Base-by-base conservation (phyloP, 2,888 invertebrate genomes). In the Beris morrisii region DNA sequence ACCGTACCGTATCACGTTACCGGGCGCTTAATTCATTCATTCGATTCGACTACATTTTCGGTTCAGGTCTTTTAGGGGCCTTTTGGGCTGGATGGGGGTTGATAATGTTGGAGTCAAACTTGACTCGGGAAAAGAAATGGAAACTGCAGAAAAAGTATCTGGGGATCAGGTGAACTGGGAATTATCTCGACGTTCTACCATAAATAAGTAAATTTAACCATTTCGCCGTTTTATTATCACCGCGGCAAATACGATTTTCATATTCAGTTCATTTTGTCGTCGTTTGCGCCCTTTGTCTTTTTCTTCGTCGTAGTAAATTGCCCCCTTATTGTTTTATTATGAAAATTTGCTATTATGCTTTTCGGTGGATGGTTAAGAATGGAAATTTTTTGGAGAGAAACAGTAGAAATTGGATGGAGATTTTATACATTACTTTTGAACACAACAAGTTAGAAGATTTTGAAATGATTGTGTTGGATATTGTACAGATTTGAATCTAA, bases 151-250 rank as follows among this genome's bases (percentile, higher is more conserved):
- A 61, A 52, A 52, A 61, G 50, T 61, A 61, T 52, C 61, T 38
- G 30, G 54, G 45, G 64, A 54, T 52, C 53, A 54, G 53, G 44
- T 64, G 64, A 64, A 64, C 64, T 54, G 64, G 45, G 64, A 64
- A 64, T 64, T 54, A 64, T 50, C 12, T 32, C 53, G 32, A 45
- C 32, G 44, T 45, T 22, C 5, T 50, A 52, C 50, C 12, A 64
- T 64, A 64, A 64, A 64, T 64, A 64, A 64, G 64, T 64, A 64
- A 64, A 64, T 64, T 64, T 64, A 53, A 64, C 53, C 54, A 54
- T 54, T 44, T 64, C 53, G 54, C 64, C 64, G 54, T 54, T 64
- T 64, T 64, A 64, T 64, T 64, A 64, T 54, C 44, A 45, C 54
- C 54, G 45, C 45, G 61, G 22, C 31, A 53, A 53, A 53, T 53